A percentile compares a stretch with the other conserved stretches of the same genome.
Evolutionary conservation across 2,888 invertebrate genomes (phyloP).

Genomic region (Aromia moschata): DNA sequence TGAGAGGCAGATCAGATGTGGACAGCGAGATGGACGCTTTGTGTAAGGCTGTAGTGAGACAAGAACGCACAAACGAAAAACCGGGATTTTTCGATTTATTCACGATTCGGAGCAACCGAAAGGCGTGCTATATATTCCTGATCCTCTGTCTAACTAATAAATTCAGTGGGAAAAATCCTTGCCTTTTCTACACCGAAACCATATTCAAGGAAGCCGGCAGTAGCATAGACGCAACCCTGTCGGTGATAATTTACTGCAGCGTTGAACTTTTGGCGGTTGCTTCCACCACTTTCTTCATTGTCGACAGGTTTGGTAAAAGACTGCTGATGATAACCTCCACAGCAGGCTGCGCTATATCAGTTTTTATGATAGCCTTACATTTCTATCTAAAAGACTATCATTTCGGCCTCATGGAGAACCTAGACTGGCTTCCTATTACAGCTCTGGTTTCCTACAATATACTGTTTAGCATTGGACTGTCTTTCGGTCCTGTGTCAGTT

Average conservation of each 20-base stretch:
- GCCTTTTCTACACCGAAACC: slow-evolving; percentile 70
- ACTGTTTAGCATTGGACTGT: slow-evolving; percentile 65
- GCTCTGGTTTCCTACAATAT: slow-evolving; percentile 65
- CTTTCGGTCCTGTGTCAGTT: slow-evolving; percentile 65
- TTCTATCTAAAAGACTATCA: slow-evolving; percentile 62
- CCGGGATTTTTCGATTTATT: slow-evolving; percentile 65
- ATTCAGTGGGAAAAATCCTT: slow-evolving; percentile 72
- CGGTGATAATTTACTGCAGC: slow-evolving; percentile 69
- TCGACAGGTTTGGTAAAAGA: slow-evolving; percentile 73
- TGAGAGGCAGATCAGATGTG: slow-evolving; percentile 66
- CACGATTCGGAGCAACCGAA: slow-evolving; percentile 67
- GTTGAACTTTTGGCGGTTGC: slow-evolving; percentile 69
- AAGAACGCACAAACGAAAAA: slow-evolving; percentile 63
- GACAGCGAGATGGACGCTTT: slow-evolving; percentile 64
- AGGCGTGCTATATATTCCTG: slow-evolving; percentile 70
- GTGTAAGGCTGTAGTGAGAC: slow-evolving; percentile 56
- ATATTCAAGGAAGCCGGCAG: slow-evolving; percentile 68
- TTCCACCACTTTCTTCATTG: slow-evolving; percentile 62
- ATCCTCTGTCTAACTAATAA: slow-evolving; percentile 71
- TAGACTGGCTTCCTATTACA: slow-evolving; percentile 64
- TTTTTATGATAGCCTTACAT: slow-evolving; percentile 61
- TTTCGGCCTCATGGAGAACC: slow-evolving; percentile 49
- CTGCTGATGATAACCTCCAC: slow-evolving; percentile 69
- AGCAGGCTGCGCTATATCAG: slow-evolving; percentile 59
- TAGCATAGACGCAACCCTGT: slow-evolving; percentile 65